These are phyloP conservation scores for Talpa occidentalis DNA, from an alignment of 2,113 vertebrate species.

Conservation along the genomic window DNA sequence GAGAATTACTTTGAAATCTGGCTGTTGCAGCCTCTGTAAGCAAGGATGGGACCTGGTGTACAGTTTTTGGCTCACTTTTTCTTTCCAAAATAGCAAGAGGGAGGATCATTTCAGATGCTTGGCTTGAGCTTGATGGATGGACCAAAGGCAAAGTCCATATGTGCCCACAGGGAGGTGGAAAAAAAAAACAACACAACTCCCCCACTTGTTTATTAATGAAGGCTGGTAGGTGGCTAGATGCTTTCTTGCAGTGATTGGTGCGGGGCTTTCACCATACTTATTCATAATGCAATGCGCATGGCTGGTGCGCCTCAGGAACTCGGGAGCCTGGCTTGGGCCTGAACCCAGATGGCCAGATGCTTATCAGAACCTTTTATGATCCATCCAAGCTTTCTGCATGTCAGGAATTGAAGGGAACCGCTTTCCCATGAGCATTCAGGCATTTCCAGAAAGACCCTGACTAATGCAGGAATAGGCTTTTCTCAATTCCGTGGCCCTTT, in stretches of 20 bases:
- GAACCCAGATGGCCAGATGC: conserved; percentile 58
- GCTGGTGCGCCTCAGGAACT: conserved; percentile 30
- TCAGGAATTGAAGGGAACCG: not conserved
- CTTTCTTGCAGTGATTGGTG: not conserved
- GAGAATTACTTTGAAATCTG: conserved; percentile 15
- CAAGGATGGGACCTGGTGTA: not conserved
- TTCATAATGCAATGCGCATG: conserved; percentile 24
- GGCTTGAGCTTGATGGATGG: not conserved
- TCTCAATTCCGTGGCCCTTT: not conserved
- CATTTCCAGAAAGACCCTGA: conserved; percentile 27
- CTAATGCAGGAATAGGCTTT: not conserved
- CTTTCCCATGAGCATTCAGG: not conserved
- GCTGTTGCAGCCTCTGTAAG: not conserved
- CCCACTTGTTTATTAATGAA: not conserved
- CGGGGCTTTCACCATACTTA: conserved; percentile 16
- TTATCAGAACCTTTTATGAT: conserved; percentile 56
- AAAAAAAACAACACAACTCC: not conserved
- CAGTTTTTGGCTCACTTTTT: not conserved
- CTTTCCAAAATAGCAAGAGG: conserved; percentile 15
- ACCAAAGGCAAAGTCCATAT: not conserved
- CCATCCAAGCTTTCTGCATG: not conserved
- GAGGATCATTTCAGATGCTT: not conserved
- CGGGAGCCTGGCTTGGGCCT: not conserved
- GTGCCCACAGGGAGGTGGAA: not conserved
- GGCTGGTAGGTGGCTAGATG: not conserved